Percentiles rank a stretch among this genome's conserved stretches.
These are phyloP conservation scores for Trachemys scripta DNA, from an alignment of 2,113 vertebrate genomes.

Conservation along the genomic window DNA sequence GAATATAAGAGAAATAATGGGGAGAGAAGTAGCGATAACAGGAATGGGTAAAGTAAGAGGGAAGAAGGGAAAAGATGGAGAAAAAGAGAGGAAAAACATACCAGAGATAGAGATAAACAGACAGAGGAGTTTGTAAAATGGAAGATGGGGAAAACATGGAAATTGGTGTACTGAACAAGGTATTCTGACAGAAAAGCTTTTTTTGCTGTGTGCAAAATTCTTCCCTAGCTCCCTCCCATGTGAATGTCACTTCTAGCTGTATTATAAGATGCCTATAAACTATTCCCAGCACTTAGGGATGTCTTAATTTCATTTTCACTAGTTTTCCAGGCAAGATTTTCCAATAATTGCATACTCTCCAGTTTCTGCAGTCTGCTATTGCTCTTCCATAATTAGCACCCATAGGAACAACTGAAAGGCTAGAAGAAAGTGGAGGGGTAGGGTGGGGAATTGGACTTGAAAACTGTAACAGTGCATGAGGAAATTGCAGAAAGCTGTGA, in stretches of 20 bases:
- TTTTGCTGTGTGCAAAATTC: neutral
- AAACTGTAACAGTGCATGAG: neutral
- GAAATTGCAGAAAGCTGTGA: neutral
- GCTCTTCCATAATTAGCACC: neutral
- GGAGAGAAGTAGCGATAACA: neutral
- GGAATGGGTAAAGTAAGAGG: neutral
- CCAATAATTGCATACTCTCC: neutral
- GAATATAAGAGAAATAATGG: neutral
- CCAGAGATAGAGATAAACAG: neutral
- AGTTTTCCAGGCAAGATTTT: neutral
- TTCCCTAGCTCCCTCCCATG: neutral
- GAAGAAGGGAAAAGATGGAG: accelerated
- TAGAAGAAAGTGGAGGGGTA: neutral
- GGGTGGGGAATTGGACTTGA: neutral
- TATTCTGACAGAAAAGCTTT: neutral
- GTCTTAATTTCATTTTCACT: neutral
- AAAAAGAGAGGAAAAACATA: neutral
- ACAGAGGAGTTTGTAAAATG: neutral
- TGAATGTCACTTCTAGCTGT: neutral
- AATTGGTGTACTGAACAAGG: neutral
- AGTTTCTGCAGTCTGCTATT: neutral
- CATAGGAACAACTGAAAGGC: neutral
- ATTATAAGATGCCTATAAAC: neutral
- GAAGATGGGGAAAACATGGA: neutral
- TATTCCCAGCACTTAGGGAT: neutral